Evolutionary conservation across 2,888 invertebrate species (phyloP).

Genomic region (Seira musarum): DNA sequence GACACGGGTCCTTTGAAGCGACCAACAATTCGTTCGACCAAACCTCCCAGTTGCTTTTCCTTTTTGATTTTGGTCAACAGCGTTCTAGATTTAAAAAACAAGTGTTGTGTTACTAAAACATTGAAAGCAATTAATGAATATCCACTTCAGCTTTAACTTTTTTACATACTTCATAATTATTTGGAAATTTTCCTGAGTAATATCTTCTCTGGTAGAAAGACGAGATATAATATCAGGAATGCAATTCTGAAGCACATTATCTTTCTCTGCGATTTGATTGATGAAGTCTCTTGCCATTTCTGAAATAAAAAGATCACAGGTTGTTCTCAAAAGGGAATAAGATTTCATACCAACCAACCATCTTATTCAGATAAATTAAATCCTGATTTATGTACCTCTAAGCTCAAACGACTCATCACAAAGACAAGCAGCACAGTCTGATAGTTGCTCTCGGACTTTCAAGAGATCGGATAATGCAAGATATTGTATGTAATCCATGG

Average conservation of each 20-base stretch:
- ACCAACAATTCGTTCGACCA: slow-evolving; percentile 64
- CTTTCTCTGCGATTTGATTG: slow-evolving; percentile 65
- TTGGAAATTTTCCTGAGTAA: slow-evolving; percentile 60
- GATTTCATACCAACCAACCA: too few species aligned
- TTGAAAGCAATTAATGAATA: too few species aligned
- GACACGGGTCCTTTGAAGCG: slow-evolving; percentile 59
- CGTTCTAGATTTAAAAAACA: slow-evolving; percentile 33
- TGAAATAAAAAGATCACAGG: slow-evolving; percentile 13
- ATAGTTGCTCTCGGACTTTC: slow-evolving; percentile 64
- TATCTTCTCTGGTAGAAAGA: slow-evolving; percentile 57
- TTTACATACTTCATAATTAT: slow-evolving; percentile 64
- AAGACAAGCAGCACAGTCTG: slow-evolving; percentile 62
- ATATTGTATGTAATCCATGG: slow-evolving; percentile 67
- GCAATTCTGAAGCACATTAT: slow-evolving; percentile 65
- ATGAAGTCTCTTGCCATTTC: slow-evolving; percentile 67
- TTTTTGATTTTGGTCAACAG: slow-evolving; percentile 63
- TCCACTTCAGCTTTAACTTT: too few species aligned
- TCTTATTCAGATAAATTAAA: background rate
- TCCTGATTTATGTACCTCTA: slow-evolving; percentile 50
- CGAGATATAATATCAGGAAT: slow-evolving; percentile 67
- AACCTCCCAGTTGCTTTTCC: slow-evolving; percentile 63
- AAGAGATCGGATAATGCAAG: slow-evolving; percentile 66
- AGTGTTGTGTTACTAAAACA: too few species aligned
- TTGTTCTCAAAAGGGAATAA: too few species aligned
- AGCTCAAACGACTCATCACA: slow-evolving; percentile 58